A percentile compares a stretch with the other conserved stretches of the same genome.
Conservation (phyloP, 2,113 vertebrate species). For the Zapus hudsonius region DNA sequence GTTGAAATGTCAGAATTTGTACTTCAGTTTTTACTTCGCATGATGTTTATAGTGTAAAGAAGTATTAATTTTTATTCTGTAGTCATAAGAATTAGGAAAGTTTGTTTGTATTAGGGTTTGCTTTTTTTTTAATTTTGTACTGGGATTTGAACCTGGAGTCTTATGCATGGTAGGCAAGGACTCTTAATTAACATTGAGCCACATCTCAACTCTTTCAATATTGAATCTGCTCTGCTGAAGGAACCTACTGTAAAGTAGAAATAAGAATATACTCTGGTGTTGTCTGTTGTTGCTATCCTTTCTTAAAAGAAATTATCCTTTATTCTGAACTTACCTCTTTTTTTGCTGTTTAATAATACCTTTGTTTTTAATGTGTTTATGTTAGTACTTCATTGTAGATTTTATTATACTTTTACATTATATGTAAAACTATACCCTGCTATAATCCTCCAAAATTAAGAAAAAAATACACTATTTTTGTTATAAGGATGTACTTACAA, state of each 20-base stretch:
- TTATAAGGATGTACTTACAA: not conserved
- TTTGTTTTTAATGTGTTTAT: not conserved
- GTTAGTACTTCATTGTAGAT: not conserved
- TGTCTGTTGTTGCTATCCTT: not conserved
- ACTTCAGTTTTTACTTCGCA: not conserved
- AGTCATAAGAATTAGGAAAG: slow-evolving; percentile 1
- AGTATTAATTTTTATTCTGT: not conserved
- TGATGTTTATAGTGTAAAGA: not conserved
- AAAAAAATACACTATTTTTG: not conserved
- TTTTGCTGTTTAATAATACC: not conserved
- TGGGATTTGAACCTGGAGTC: not conserved
- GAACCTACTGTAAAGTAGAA: not conserved
- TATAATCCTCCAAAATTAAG: not conserved
- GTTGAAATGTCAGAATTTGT: slow-evolving; percentile 29
- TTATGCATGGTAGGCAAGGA: not conserved
- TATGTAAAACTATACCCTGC: not conserved
- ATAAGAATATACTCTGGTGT: too few species aligned
- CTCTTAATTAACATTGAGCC: not conserved
- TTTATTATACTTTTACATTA: slow-evolving; percentile 16
- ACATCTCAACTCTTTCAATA: not conserved
- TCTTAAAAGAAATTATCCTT: slow-evolving; percentile 2
- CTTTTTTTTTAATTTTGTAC: not conserved
- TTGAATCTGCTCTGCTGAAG: not conserved
- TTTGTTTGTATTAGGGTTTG: not conserved
- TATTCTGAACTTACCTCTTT: slow-evolving; percentile 18